These are phyloP conservation scores for Heliornis fulica DNA, from an alignment of 2,113 vertebrate genomes.

Conservation along the genomic window DNA sequence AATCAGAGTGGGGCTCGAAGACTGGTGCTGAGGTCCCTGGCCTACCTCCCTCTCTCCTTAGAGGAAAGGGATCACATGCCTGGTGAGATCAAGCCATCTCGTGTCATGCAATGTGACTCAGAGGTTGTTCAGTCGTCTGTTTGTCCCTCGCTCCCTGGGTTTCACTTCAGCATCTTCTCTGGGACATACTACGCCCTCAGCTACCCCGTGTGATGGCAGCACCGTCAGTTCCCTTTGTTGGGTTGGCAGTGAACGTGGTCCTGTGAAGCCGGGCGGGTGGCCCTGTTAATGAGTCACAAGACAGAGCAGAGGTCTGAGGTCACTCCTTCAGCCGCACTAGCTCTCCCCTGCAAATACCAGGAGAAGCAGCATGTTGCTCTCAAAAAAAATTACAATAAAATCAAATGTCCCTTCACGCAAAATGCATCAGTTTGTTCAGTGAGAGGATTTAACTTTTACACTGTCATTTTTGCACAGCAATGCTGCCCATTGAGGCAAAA, in stretches of 20 bases:
- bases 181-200: background rate
- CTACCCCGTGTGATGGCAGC: background rate
- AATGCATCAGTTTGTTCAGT: background rate
- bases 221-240: background rate
- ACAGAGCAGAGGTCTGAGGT: background rate
- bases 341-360: background rate
- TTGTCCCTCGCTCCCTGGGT: background rate
- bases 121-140: background rate
- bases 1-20: background rate
- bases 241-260: fast-evolving
- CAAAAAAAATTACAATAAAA: background rate
- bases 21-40: fast-evolving
- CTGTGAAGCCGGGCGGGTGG: fast-evolving
- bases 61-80: background rate
- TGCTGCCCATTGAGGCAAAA: background rate
- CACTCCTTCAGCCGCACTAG: background rate
- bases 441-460: background rate
- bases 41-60: background rate
- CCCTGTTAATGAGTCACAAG: background rate
- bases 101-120: background rate
- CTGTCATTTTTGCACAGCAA: background rate
- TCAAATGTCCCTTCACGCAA: background rate
- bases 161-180: background rate
- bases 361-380: background rate
- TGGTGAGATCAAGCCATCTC: background rate